Conservation (phyloP, 2,888 invertebrate species). For the Cryptosula pallasiana region DNA sequence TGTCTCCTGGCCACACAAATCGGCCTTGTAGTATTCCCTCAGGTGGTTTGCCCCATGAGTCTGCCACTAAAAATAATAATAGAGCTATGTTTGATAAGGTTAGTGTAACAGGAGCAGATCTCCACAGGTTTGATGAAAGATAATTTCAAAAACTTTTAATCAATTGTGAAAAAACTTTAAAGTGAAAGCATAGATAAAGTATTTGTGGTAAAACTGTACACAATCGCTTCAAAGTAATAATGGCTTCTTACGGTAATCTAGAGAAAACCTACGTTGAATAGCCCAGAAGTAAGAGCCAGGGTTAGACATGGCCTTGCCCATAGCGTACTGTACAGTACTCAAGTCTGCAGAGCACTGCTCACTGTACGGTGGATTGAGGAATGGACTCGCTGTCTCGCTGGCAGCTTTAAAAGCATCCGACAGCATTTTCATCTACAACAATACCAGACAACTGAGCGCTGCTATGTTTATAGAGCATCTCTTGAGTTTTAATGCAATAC, state of each 20-base stretch:
- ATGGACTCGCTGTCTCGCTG: neutral
- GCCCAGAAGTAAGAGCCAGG: neutral
- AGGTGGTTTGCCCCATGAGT: conserved; percentile 3
- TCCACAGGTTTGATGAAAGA: too few species aligned
- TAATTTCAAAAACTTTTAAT: too few species aligned
- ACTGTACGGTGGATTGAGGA: neutral
- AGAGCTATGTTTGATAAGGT: too few species aligned
- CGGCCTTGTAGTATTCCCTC: neutral
- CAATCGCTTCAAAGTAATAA: too few species aligned
- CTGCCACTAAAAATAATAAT: conserved; percentile 4
- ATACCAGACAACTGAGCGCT: too few species aligned
- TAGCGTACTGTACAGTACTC: neutral
- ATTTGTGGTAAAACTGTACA: too few species aligned
- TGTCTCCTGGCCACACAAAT: conserved; percentile 17
- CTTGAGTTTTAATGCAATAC: too few species aligned
- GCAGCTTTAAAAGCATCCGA: neutral
- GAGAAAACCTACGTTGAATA: neutral
- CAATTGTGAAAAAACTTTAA: too few species aligned
- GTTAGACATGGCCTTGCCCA: neutral
- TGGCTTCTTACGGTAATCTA: too few species aligned
- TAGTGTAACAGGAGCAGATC: too few species aligned
- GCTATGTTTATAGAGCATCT: too few species aligned
- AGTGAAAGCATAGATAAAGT: too few species aligned
- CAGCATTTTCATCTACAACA: neutral
- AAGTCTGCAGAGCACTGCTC: neutral